phyloP scores from a whole-genome alignment of 2,888 invertebrate species.

The Synanthedon formicaeformis region DNA sequence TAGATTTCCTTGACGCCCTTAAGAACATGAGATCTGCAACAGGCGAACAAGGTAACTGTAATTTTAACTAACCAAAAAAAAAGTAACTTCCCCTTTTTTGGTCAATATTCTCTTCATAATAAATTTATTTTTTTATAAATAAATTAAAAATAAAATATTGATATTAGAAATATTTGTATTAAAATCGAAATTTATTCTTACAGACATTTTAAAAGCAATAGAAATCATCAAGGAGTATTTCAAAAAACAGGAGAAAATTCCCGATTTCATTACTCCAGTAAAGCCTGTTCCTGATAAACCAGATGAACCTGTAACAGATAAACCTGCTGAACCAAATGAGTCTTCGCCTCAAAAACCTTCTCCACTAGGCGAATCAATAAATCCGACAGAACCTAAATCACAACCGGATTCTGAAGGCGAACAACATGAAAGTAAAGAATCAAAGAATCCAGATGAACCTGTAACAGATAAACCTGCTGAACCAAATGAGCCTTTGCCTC shows the following conservation, averaged over 20 bases:
- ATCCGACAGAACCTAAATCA: not conserved
- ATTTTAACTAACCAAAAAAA: not conserved
- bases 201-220: slow-evolving; percentile 9
- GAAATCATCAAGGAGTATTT: slow-evolving; percentile 8
- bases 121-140: no score
- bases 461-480: not conserved
- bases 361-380: not conserved
- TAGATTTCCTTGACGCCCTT: slow-evolving; percentile 16
- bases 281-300: not conserved
- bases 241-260: not conserved
- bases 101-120: no score
- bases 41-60: slow-evolving; percentile 6
- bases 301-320: no score
- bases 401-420: no score
- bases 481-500: not conserved
- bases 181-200: not conserved
- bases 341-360: not conserved
- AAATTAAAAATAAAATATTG: no score
- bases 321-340: not conserved
- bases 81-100: no score
- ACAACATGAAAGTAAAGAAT: no score
- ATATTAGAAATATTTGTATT: no score
- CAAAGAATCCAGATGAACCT: not conserved
- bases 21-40: slow-evolving; percentile 10
- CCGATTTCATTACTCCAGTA: not conserved